These are phyloP conservation scores for Daphoenositta chrysoptera DNA, from an alignment of 2,113 vertebrate genomes.

Conservation along the genomic window DNA sequence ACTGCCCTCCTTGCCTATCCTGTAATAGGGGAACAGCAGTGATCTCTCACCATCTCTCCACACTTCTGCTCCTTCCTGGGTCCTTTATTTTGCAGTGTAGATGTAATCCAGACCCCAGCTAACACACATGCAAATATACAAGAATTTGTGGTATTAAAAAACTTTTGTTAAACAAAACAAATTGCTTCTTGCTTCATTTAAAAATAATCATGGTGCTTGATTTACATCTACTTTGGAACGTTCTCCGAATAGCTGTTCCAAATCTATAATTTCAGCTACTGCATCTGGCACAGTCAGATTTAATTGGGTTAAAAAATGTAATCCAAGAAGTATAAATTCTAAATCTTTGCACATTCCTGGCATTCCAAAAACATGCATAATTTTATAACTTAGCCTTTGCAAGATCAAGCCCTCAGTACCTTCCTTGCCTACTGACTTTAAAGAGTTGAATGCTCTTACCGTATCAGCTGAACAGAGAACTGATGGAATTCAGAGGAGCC, in stretches of 20 bases:
- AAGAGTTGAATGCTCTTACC: neutral
- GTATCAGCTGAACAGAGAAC: neutral
- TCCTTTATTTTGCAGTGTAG: neutral
- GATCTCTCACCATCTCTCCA: neutral
- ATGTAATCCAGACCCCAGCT: neutral
- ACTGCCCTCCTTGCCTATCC: neutral
- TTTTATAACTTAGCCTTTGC: conserved; percentile 3
- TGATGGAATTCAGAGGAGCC: neutral
- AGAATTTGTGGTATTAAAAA: conserved; percentile 23
- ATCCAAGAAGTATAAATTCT: conserved; percentile 69
- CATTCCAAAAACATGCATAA: conserved; percentile 66
- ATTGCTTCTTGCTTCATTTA: conserved; percentile 18
- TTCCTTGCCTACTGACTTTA: neutral
- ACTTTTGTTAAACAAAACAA: neutral
- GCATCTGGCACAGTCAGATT: conserved; percentile 59
- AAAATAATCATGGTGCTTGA: conserved; percentile 52
- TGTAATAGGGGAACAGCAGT: neutral
- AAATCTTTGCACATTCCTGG: conserved; percentile 71
- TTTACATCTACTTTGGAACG: conserved; percentile 54
- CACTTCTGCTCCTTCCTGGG: neutral
- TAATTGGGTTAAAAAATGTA: conserved; percentile 72
- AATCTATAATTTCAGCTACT: conserved; percentile 63
- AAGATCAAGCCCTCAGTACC: neutral
- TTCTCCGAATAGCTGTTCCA: conserved; percentile 40
- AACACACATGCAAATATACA: neutral